Conservation (phyloP, 2,888 invertebrate genomes). For the Muscina levida region DNA sequence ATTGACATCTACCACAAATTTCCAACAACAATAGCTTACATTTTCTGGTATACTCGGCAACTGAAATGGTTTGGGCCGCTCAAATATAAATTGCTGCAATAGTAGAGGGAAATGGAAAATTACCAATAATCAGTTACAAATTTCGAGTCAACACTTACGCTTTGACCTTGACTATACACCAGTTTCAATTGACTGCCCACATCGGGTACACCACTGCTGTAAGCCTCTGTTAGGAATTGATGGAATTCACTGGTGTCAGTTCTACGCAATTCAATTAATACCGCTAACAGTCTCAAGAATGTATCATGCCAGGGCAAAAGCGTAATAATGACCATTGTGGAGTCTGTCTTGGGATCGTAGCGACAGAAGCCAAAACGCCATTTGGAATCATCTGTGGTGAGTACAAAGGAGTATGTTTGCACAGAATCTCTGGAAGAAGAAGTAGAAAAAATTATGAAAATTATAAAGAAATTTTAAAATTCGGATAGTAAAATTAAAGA, state of each 20-base stretch:
- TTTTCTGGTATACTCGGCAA: constrained; percentile 97
- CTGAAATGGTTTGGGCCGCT: constrained; percentile 89
- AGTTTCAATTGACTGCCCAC: constrained; percentile 85
- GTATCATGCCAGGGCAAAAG: constrained; percentile 98
- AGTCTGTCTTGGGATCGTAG: constrained; percentile 93
- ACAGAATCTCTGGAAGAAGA: constrained; percentile 85
- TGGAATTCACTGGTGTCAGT: constrained; percentile 74
- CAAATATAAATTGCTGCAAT: constrained; percentile 88
- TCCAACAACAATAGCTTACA: constrained; percentile 82
- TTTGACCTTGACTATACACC: constrained; percentile 82
- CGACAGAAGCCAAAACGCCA: constrained; percentile 99
- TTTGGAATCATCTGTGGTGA: constrained; percentile 96
- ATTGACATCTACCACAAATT: too few relatives aligned
- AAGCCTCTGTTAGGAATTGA: constrained; percentile 84
- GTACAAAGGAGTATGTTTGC: constrained; percentile 97
- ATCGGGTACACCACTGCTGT: constrained; percentile 85
- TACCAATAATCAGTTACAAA: background rate
- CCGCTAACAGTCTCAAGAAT: constrained; percentile 83
- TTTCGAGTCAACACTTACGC: constrained; percentile 81
- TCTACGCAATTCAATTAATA: constrained; percentile 77
- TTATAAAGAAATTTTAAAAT: background rate
- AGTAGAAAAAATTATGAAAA: constrained; percentile 33
- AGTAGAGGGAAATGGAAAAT: constrained; percentile 74
- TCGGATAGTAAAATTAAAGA: too few relatives aligned
- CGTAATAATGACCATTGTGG: constrained; percentile 91